A percentile compares a stretch with the other conserved stretches of the same genome.
Evolutionary conservation across 2,797 vertebrate species (phyloP).

Genomic region (Sebastes wilsoni): DNA sequence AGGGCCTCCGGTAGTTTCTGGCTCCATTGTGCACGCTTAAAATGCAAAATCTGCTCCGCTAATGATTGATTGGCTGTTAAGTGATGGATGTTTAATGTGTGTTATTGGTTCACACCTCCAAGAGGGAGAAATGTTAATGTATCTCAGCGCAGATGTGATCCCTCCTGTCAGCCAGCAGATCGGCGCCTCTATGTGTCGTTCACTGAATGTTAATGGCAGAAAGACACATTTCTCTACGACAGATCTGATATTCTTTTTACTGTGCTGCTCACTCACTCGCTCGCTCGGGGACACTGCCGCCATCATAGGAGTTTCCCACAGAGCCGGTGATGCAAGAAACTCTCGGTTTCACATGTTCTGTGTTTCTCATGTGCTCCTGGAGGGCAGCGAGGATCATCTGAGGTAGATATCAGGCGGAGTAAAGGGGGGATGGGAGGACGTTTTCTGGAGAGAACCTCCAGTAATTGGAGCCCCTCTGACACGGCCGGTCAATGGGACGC

Average conservation of each 20-base stretch:
- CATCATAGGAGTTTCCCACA: constrained; percentile 16
- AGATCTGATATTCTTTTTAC: not conserved
- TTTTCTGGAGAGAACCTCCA: constrained; percentile 11
- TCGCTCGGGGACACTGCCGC: not conserved
- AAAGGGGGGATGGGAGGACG: not conserved
- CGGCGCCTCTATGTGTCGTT: not conserved
- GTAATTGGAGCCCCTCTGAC: constrained; percentile 25
- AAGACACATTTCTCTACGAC: not conserved
- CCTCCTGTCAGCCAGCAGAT: constrained; percentile 13
- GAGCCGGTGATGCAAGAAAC: constrained; percentile 5
- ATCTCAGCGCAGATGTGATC: not conserved
- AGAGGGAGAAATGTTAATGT: constrained; percentile 23
- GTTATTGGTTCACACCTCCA: constrained; percentile 6
- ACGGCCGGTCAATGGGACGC: not conserved
- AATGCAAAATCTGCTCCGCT: not conserved
- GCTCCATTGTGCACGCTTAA: not conserved
- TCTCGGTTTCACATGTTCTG: not conserved
- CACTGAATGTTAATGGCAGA: constrained; percentile 19
- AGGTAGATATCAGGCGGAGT: not conserved
- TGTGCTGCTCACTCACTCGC: not conserved
- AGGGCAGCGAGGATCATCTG: not conserved
- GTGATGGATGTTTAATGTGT: not conserved
- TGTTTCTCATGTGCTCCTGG: not conserved
- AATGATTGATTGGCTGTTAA: not conserved
- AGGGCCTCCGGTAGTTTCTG: not conserved